Percentiles rank a stretch among this genome's conserved stretches.
Evolutionary conservation across 2,113 vertebrate genomes (phyloP).

Genomic region (Nyctibius bracteatus): DNA sequence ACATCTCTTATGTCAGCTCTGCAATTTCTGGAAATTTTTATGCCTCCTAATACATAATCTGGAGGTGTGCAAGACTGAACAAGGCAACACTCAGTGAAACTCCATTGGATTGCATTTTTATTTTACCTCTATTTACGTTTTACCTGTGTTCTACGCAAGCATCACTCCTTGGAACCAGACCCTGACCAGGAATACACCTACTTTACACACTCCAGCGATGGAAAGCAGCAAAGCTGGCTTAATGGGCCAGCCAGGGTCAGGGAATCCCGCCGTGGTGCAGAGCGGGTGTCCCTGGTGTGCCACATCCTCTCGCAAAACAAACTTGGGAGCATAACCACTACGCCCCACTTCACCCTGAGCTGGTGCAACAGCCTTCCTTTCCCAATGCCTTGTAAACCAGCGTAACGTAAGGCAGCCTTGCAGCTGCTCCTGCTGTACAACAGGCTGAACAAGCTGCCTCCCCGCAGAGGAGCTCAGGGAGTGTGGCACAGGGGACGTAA

Average conservation of each 20-base stretch:
- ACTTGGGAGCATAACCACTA: background rate
- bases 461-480: background rate
- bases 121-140: background rate
- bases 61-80: background rate
- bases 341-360: background rate
- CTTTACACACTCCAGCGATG: background rate
- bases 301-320: background rate
- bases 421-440: background rate
- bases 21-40: background rate
- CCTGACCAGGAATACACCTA: background rate
- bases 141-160: background rate
- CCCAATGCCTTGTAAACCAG: accelerated
- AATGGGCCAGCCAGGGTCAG: background rate
- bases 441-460: background rate
- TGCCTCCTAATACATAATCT: background rate
- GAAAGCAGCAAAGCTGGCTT: conserved; percentile 39
- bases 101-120: accelerated
- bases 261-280: background rate
- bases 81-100: background rate
- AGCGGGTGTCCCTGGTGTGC: background rate
- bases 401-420: background rate
- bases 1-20: background rate
- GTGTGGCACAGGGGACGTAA: accelerated
- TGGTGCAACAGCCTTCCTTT: background rate
- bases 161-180: background rate